phyloP scores from a whole-genome alignment of 2,797 vertebrate species.

The Echiichthys vipera region DNA sequence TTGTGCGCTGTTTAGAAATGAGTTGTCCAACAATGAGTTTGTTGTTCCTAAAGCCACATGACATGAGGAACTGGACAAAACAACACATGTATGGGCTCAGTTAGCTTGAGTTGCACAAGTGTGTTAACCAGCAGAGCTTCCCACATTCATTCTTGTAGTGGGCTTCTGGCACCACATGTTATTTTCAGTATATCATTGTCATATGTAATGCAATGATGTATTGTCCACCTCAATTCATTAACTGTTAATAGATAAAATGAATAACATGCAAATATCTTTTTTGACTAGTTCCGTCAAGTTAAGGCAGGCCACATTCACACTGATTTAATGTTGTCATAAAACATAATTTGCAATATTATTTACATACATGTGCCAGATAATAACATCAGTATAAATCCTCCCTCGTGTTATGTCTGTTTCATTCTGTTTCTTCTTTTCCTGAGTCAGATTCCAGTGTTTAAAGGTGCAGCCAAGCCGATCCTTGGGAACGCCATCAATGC shows the following conservation, averaged over 20 bases:
- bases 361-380: too few species aligned
- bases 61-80: neutral
- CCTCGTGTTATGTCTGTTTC: neutral
- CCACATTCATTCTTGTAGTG: too few species aligned
- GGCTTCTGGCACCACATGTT: too few species aligned
- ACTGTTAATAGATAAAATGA: neutral
- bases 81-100: neutral
- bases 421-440: neutral
- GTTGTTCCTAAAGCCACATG: constrained; percentile 33
- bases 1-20: constrained; percentile 16
- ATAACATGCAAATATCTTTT: neutral
- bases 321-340: neutral
- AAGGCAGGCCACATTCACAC: neutral
- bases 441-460: constrained; percentile 84
- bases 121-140: too few species aligned
- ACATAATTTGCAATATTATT: neutral
- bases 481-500: constrained; percentile 67
- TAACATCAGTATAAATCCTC: neutral
- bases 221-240: neutral
- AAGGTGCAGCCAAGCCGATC: constrained; percentile 74
- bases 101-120: neutral
- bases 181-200: neutral
- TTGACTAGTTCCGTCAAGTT: neutral
- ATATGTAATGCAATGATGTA: neutral
- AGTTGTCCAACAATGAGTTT: neutral